Conservation (phyloP, 2,888 invertebrate genomes). For the Andricus quercusramuli region DNA sequence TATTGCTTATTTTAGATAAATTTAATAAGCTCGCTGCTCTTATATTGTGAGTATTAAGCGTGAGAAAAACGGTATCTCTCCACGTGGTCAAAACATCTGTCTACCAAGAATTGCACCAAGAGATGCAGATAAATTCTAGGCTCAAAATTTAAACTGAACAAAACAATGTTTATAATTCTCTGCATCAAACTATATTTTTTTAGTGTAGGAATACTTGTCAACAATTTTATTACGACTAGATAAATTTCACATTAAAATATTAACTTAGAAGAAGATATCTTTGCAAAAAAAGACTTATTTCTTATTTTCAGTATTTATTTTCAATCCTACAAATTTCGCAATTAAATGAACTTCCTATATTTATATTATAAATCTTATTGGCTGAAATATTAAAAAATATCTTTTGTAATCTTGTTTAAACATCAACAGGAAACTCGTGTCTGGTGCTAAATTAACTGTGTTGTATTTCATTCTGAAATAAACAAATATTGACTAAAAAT, state of each 20-base stretch:
- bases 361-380: background rate
- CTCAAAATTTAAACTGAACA: background rate
- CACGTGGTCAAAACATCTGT: constrained; percentile 39
- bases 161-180: constrained; percentile 1
- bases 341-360: too few species aligned
- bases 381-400: background rate
- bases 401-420: background rate
- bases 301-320: background rate
- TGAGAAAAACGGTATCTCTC: constrained; percentile 22
- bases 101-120: constrained; percentile 11
- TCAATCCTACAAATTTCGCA: background rate
- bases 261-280: background rate
- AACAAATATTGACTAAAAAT: background rate
- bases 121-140: constrained; percentile 21
- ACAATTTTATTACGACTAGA: background rate
- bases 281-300: background rate
- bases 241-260: background rate
- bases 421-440: background rate
- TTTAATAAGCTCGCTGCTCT: constrained; percentile 3
- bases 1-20: background rate
- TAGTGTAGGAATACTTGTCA: background rate
- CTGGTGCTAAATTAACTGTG: background rate
- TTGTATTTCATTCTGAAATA: background rate
- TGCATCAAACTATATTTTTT: background rate
- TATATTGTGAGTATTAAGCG: constrained; percentile 10